These are phyloP conservation scores for Calameuta pallipes DNA, from an alignment of 2,888 invertebrate species.

Conservation along the genomic window DNA sequence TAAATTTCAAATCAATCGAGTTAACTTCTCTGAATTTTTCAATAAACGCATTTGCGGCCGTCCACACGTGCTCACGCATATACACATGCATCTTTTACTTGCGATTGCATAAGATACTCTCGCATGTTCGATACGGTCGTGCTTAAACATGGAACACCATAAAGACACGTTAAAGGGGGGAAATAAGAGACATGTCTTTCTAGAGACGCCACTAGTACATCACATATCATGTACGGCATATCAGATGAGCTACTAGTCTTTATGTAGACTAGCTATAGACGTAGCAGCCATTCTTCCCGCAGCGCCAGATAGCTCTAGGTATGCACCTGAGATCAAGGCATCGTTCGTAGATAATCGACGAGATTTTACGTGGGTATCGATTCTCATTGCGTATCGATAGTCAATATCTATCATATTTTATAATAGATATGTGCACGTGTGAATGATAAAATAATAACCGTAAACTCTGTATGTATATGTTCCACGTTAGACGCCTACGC, in stretches of 20 bases:
- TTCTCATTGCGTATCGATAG: too few relatives aligned
- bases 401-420: too few relatives aligned
- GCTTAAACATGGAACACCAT: too few relatives aligned
- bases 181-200: constrained; percentile 31
- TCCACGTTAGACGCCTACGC: too few relatives aligned
- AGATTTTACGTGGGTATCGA: not conserved
- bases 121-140: too few relatives aligned
- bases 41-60: too few relatives aligned
- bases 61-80: not conserved
- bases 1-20: too few relatives aligned
- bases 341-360: constrained; percentile 49
- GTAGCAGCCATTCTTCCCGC: constrained; percentile 63
- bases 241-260: constrained; percentile 62
- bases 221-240: constrained; percentile 62
- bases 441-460: too few relatives aligned
- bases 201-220: constrained; percentile 50
- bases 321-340: constrained; percentile 62
- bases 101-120: too few relatives aligned
- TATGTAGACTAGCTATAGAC: constrained; percentile 64
- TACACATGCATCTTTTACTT: not conserved
- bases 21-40: too few relatives aligned
- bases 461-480: too few relatives aligned
- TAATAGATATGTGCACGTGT: too few relatives aligned
- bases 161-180: not conserved
- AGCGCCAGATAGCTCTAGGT: constrained; percentile 65